Evolutionary conservation across 2,888 invertebrate species (phyloP).

Genomic region (Andrena haemorrhoa): DNA sequence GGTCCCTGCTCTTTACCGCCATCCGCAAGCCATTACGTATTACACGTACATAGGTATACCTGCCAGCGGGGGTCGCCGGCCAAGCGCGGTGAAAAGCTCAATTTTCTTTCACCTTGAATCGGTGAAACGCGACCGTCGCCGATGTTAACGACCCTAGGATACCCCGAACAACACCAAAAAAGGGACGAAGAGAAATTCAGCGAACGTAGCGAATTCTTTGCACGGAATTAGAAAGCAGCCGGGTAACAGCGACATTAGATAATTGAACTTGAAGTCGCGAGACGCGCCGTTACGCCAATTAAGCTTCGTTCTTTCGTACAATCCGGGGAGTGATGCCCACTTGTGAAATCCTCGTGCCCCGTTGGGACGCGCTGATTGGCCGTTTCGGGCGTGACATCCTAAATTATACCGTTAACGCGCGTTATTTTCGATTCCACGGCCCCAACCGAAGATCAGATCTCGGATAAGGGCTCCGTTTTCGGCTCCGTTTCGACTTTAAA

Average conservation of each 20-base stretch:
- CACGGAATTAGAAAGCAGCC: constrained; percentile 51
- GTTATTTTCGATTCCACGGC: constrained; percentile 35
- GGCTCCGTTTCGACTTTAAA: constrained; percentile 36
- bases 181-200: constrained; percentile 18
- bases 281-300: constrained; percentile 35
- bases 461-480: constrained; percentile 39
- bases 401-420: constrained; percentile 55
- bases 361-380: not conserved
- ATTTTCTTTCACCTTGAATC: constrained; percentile 14
- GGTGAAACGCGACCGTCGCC: constrained; percentile 28
- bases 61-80: no score
- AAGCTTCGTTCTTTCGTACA: constrained; percentile 21
- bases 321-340: not conserved
- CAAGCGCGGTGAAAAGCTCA: constrained; percentile 31
- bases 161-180: constrained; percentile 17
- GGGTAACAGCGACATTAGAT: constrained; percentile 32
- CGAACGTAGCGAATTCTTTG: constrained; percentile 42
- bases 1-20: not conserved
- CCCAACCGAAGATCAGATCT: constrained; percentile 8
- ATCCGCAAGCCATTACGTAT: not conserved
- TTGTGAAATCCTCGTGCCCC: not conserved
- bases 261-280: constrained; percentile 46
- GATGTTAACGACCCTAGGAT: constrained; percentile 9
- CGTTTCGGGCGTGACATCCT: constrained; percentile 21
- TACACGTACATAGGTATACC: not conserved